Base-by-base conservation (phyloP, 2,113 vertebrate species). In the Ornithorhynchus anatinus region DNA sequence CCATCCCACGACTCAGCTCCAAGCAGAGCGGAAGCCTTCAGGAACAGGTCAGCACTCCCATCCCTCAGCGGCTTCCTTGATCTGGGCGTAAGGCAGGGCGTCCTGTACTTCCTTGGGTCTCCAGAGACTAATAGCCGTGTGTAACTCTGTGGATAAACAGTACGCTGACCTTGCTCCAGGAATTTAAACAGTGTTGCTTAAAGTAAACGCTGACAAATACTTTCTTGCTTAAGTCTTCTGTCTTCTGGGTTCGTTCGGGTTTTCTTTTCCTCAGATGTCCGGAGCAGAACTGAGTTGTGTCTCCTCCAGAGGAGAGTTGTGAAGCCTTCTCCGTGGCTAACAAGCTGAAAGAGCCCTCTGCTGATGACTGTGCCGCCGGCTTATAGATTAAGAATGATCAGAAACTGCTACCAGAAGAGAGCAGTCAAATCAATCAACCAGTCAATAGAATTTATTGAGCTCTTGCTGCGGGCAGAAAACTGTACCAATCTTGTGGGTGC, bases 101-200 rank as follows among this genome's bases (percentile, higher is more conserved):
- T 39, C 69, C 75, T 23, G n/a, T 77, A 13, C 35, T 73, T 40
- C 68, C 59, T 50, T 43, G 31, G 45, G 59, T 79, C 62, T 48
- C 62, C 59, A 54, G 76, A 65, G 72, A 52, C 39, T 69, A 65
- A 57, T 43, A 56, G 56, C 72, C 52, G 15, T 58, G 59, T 76
- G 59, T 69, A 73, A 52, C 59, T 47, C 51, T 65, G 39, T 62
- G 59, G 59, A 77, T 85, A 87, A 87, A 87, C 85, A 81, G 39
- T 77, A 75, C 47, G 65, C 82, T 89, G 84, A 90, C 84, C 86
- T 88, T 80, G 60, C 80, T 79, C 59, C 77, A 81, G 84, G 89
- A 90, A 92, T 90, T 83, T 79, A 75, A 90, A 84, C 84, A 83
- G 79, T 81, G 75, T 85, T 80, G 69, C 38, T 71, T 72, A 59